Evolutionary conservation across 1,140 invertebrate species (phyloP).

Genomic region (Sycophaga agraensis): DNA sequence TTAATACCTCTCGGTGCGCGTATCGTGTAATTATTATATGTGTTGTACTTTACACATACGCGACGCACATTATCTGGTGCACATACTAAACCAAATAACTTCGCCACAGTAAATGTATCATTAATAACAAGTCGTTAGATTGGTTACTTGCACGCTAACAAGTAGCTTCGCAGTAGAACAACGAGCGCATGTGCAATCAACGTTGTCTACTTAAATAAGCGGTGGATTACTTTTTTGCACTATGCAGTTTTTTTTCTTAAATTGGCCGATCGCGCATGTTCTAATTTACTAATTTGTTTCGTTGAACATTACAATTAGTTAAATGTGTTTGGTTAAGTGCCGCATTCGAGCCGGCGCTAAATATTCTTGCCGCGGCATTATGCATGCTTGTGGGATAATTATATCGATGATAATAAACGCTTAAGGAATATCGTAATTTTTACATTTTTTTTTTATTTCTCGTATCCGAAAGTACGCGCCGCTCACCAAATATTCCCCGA

Average conservation of each 20-base stretch:
- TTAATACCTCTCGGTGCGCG: neutral
- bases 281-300: conserved; percentile 8
- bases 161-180: conserved; percentile 1
- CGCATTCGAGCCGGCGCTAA: no score
- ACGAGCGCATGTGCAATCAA: neutral
- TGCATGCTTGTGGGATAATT: no score
- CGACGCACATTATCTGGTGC: conserved; percentile 8
- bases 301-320: neutral
- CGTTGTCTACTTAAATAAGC: neutral
- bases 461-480: no score
- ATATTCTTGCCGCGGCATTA: no score
- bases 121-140: conserved; percentile 23
- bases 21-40: conserved; percentile 11
- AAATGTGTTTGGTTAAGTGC: neutral
- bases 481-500: no score
- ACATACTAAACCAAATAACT: conserved; percentile 5
- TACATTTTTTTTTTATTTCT: no score
- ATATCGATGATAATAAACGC: no score
- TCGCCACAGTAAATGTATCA: neutral
- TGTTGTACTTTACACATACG: neutral
- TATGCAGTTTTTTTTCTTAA: neutral
- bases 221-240: neutral
- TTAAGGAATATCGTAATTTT: no score
- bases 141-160: neutral
- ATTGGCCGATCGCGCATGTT: neutral